These are phyloP conservation scores for Leucopsar rothschildi DNA, from an alignment of 2,113 vertebrate species.

Conservation along the genomic window DNA sequence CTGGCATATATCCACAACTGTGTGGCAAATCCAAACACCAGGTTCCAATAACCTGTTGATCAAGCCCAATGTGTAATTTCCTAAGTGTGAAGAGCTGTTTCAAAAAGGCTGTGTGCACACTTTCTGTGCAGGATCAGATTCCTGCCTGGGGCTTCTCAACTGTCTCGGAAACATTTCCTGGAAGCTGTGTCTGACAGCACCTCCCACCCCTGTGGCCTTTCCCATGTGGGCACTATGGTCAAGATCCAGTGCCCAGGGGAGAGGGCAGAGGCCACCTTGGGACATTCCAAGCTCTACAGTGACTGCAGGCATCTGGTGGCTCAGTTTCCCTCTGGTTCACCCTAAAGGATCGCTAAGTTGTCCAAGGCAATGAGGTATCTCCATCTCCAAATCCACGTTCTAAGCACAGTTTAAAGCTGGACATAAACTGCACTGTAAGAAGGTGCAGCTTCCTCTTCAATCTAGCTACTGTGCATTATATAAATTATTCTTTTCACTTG, in stretches of 20 bases:
- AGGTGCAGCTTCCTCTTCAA: neutral
- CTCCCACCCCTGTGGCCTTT: fast-evolving
- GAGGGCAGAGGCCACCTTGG: neutral
- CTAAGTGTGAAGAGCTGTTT: neutral
- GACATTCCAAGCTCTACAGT: neutral
- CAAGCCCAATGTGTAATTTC: neutral
- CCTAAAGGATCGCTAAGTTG: neutral
- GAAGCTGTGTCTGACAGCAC: neutral
- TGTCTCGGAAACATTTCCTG: fast-evolving
- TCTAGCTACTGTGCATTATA: neutral
- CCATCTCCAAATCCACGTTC: neutral
- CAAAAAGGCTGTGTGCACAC: neutral
- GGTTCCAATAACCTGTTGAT: fast-evolving
- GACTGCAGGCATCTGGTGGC: neutral
- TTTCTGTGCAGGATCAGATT: fast-evolving
- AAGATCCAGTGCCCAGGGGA: neutral
- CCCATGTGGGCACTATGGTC: fast-evolving
- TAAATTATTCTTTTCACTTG: neutral
- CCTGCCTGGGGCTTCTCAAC: neutral
- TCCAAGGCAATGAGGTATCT: neutral
- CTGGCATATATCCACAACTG: fast-evolving
- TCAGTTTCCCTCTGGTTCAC: neutral
- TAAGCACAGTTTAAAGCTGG: neutral
- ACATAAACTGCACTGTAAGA: neutral
- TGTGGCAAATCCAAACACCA: neutral